Evolutionary conservation across 1,140 invertebrate genomes (phyloP), one percentile per base, ranked within the genome.

Genomic region (Mercenaria mercenaria): DNA sequence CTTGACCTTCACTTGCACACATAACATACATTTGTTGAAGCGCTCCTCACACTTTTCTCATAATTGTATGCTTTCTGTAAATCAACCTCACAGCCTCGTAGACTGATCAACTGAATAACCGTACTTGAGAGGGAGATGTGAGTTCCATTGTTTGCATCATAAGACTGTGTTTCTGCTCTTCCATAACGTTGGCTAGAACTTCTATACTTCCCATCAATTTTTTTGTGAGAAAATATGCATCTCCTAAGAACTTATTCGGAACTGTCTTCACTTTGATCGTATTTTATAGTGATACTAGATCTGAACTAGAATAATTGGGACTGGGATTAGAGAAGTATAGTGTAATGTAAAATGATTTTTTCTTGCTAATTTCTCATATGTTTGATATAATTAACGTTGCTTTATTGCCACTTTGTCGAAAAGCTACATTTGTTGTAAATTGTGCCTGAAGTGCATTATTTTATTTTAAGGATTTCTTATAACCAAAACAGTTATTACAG

Each of bases 211-310:
- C 39, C 15, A 37, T 37, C 67, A 39, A 39, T 72, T 39, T 15
- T 72, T 72, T 39, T 32, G 34, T 39, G 67, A 72, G 67, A 39
- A 72, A 20, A n/a, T 23, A 39, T 37, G 67, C 67, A 72, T 72
- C 13, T 72, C 39, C 67, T 72, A 1, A 39, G 32, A 72, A 20
- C 34, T 72, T 34, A 32, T 15, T 15, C 0, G 67, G 67, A 34
- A 39, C 67, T 13, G 67, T 41, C 34, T 72, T 72, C 34, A 72
- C 29, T 64, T 6, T 29, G 26, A 64, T 10, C 0, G 3, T 29
- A 11, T 8, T 64, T 8, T 4, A 64, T 6, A 29, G 59, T 64
- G 59, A 64, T 64, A 29, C 29, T 20, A 64, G 10, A 29, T 29
- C 20, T n/a, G 52, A 15, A n/a, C n/a, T n/a, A n/a, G n/a, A n/a